These are phyloP conservation scores for Eleutherodactylus coqui DNA, from an alignment of 2,797 vertebrate genomes.

Conservation along the genomic window DNA sequence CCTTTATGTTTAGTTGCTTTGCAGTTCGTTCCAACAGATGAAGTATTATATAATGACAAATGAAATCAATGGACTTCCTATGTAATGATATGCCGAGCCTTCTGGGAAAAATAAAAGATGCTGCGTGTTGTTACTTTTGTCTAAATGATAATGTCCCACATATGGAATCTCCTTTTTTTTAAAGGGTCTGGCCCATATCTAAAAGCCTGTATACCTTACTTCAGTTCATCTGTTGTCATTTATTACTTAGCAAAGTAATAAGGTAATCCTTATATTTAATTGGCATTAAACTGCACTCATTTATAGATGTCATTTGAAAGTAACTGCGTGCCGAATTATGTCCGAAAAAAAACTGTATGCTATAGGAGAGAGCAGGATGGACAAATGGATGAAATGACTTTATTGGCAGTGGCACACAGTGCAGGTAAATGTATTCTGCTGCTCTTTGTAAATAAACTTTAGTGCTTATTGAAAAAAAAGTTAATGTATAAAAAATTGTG, in stretches of 20 bases:
- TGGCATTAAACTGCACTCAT: background rate
- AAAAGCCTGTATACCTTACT: background rate
- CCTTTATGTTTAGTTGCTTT: too few species aligned
- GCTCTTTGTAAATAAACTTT: background rate
- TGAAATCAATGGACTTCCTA: too few species aligned
- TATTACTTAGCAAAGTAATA: background rate
- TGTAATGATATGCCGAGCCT: too few species aligned
- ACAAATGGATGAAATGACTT: background rate
- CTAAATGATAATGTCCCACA: too few species aligned
- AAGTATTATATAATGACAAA: too few species aligned
- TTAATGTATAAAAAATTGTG: background rate
- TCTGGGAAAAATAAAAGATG: too few species aligned
- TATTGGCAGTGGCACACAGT: background rate
- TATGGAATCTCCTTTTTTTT: too few species aligned
- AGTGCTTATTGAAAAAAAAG: background rate
- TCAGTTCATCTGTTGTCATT: background rate
- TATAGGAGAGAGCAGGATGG: background rate
- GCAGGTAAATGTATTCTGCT: background rate
- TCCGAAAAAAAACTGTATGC: background rate
- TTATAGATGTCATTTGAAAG: background rate
- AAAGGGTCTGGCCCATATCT: too few species aligned
- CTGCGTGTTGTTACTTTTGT: too few species aligned
- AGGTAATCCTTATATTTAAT: background rate
- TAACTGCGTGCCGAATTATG: background rate
- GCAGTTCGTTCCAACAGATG: too few species aligned